Conservation (phyloP, 1,140 invertebrate species). For the Protaetia brevitarsis region DNA sequence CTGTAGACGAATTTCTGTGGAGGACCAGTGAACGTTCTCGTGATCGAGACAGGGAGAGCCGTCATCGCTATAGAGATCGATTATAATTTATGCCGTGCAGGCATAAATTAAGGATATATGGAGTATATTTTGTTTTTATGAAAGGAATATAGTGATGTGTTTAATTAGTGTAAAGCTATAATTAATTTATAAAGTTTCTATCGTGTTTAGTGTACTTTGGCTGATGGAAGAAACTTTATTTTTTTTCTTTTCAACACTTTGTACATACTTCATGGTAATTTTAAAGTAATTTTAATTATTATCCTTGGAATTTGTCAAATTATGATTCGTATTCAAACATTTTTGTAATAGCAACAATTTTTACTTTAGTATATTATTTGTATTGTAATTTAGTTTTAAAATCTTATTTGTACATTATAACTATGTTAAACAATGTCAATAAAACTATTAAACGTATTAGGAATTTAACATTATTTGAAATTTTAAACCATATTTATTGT, state of each 20-base stretch:
- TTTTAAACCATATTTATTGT: no score
- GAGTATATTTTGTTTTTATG: constrained; percentile 16
- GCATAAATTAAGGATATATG: not conserved
- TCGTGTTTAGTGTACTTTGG: not conserved
- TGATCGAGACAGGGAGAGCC: constrained; percentile 47
- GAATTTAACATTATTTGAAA: no score
- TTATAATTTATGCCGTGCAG: not conserved
- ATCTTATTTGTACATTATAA: constrained; percentile 20
- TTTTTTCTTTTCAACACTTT: not conserved
- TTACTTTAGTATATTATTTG: constrained; percentile 12
- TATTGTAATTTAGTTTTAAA: constrained; percentile 19
- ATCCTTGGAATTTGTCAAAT: not conserved
- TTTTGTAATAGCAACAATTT: constrained; percentile 12
- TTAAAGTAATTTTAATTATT: not conserved
- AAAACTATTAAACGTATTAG: not conserved
- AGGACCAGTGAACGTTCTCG: constrained; percentile 66
- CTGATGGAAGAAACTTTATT: not conserved
- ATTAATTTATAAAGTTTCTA: constrained; percentile 18
- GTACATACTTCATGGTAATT: constrained; percentile 4
- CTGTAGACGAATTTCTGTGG: constrained; percentile 87
- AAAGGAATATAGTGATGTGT: constrained; percentile 18
- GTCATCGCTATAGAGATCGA: constrained; percentile 40
- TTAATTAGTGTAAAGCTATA: constrained; percentile 21
- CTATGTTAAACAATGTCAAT: constrained; percentile 15
- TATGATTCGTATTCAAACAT: not conserved